These are phyloP conservation scores for Deilephila elpenor DNA, from an alignment of 2,888 invertebrate species.

Conservation along the genomic window DNA sequence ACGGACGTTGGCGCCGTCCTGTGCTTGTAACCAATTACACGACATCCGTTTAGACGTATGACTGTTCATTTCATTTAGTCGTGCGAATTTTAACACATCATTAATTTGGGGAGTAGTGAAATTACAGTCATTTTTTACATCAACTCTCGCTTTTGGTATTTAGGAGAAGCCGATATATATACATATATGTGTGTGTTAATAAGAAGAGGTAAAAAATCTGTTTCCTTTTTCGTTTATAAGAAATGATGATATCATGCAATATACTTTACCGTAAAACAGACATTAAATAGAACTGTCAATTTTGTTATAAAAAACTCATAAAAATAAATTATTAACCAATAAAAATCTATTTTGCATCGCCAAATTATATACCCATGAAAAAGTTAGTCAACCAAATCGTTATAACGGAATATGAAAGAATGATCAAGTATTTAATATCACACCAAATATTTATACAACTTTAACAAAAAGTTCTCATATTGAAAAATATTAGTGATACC, in stretches of 20 bases:
- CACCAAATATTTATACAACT: neutral
- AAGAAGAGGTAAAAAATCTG: neutral
- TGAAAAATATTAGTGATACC: neutral
- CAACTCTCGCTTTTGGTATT: neutral
- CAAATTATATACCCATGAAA: constrained; percentile 32
- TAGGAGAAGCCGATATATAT: too few relatives aligned
- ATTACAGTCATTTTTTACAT: constrained; percentile 35
- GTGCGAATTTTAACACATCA: constrained; percentile 53
- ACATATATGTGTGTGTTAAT: neutral
- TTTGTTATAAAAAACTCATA: neutral
- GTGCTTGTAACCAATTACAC: constrained; percentile 34
- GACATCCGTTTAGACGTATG: constrained; percentile 44
- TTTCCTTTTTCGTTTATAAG: neutral
- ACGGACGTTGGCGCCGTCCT: constrained; percentile 33
- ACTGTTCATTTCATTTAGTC: constrained; percentile 18
- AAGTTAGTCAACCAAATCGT: constrained; percentile 32
- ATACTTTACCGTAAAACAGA: neutral
- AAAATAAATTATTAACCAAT: constrained; percentile 10
- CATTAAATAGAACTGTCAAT: neutral
- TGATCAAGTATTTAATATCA: neutral
- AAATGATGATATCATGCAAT: neutral
- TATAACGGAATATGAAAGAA: constrained; percentile 33
- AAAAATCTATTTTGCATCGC: constrained; percentile 34
- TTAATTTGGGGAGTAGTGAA: constrained; percentile 52
- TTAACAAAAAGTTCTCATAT: neutral